Evolutionary conservation across 2,888 invertebrate genomes (phyloP).

Genomic region (Mycalesis mineus): DNA sequence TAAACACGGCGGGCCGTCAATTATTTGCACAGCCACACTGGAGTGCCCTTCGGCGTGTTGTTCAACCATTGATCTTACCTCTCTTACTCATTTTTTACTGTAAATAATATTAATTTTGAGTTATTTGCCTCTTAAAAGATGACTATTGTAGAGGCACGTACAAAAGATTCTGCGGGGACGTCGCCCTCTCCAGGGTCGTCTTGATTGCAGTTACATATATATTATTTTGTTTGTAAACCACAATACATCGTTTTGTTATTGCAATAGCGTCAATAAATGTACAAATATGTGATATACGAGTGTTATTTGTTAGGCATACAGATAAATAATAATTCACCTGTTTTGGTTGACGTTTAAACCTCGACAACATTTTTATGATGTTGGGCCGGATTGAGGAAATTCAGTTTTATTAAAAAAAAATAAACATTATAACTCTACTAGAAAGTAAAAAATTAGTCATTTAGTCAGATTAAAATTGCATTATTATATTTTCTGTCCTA

Average conservation of each 20-base stretch:
- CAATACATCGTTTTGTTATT: conserved; percentile 29
- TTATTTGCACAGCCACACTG: conserved; percentile 32
- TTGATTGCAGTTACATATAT: conserved; percentile 40
- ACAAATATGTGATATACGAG: neutral
- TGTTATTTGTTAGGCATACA: neutral
- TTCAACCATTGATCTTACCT: conserved; percentile 20
- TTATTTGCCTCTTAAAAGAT: conserved; percentile 35
- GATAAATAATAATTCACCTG: neutral
- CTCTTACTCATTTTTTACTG: conserved; percentile 17
- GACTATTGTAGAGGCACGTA: conserved; percentile 47
- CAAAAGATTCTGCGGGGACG: conserved; percentile 46
- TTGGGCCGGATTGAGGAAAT: too few relatives aligned
- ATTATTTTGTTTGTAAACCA: conserved; percentile 39
- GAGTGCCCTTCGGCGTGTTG: conserved; percentile 33
- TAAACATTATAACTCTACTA: too few relatives aligned
- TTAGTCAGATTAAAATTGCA: too few relatives aligned
- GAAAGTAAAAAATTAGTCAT: too few relatives aligned
- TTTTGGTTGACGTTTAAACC: neutral
- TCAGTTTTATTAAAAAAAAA: too few relatives aligned
- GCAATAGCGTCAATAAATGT: conserved; percentile 1
- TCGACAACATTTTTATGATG: too few relatives aligned
- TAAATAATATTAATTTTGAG: conserved; percentile 21
- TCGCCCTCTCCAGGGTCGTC: conserved; percentile 46
- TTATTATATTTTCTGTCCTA: too few relatives aligned
- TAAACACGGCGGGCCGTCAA: conserved; percentile 36